Evolutionary conservation across 2,797 vertebrate species (phyloP).

Genomic region (Tinamus major): DNA sequence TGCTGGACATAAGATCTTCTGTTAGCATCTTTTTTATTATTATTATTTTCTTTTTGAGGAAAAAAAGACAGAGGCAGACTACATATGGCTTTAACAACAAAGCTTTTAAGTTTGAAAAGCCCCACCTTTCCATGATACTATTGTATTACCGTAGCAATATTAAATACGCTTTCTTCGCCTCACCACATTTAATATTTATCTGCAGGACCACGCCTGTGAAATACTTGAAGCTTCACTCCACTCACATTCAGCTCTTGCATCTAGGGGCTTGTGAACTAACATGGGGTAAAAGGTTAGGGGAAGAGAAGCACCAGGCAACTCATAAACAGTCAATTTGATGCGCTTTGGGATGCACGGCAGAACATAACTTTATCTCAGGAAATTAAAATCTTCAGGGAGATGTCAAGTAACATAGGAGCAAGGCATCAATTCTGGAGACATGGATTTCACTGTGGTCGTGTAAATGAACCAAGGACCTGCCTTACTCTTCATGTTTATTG

Average conservation of each 20-base stretch:
- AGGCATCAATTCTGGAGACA: neutral
- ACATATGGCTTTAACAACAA: neutral
- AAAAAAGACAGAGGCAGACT: neutral
- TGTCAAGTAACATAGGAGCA: neutral
- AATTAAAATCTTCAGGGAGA: neutral
- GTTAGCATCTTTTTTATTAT: neutral
- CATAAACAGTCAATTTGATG: neutral
- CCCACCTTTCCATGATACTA: neutral
- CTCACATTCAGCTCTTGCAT: neutral
- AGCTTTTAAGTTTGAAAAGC: neutral
- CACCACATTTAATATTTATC: neutral
- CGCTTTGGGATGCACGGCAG: neutral
- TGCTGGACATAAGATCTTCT: neutral
- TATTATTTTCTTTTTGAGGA: neutral
- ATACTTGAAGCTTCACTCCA: neutral
- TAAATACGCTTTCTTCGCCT: neutral
- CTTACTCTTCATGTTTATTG: neutral
- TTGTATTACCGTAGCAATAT: neutral
- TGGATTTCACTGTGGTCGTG: accelerated
- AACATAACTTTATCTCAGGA: neutral
- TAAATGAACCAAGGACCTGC: neutral
- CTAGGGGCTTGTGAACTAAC: neutral
- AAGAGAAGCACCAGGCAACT: neutral
- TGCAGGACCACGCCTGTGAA: neutral
- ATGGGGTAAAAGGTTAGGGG: neutral